Evolutionary conservation across 2,797 vertebrate genomes (phyloP).

Genomic region (Epinephelus awoara): DNA sequence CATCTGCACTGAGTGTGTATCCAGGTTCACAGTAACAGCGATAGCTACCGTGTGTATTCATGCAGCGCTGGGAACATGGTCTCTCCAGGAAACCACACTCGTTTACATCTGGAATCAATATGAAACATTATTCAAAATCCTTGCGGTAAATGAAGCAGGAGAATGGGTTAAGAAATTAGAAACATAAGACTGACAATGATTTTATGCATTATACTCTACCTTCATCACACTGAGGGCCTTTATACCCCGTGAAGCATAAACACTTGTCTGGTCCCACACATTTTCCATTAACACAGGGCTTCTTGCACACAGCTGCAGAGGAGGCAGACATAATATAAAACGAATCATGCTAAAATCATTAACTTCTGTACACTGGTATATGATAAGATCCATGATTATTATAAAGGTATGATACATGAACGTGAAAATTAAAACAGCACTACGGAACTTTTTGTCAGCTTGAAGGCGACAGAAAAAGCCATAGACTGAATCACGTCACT

Average conservation of each 20-base stretch:
- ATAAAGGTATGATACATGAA: neutral
- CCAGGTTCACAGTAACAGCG: conserved; percentile 83
- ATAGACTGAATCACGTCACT: too few species aligned
- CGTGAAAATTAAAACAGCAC: too few species aligned
- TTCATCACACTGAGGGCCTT: conserved; percentile 77
- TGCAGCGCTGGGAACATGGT: conserved; percentile 83
- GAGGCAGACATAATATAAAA: conserved; percentile 20
- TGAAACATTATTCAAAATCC: conserved; percentile 64
- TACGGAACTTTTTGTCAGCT: neutral
- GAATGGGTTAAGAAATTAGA: conserved; percentile 58
- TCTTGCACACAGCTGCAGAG: conserved; percentile 74
- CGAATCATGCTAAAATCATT: neutral
- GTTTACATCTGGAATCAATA: conserved; percentile 84
- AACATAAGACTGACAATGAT: conserved; percentile 43
- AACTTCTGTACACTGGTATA: neutral
- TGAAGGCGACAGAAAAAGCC: neutral
- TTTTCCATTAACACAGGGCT: conserved; percentile 75
- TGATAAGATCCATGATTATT: neutral
- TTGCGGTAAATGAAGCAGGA: conserved; percentile 60
- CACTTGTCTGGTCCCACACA: conserved; percentile 80
- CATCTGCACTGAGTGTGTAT: conserved; percentile 76
- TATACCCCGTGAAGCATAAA: conserved; percentile 77
- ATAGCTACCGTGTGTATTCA: conserved; percentile 85
- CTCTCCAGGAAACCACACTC: conserved; percentile 81
- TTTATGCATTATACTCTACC: conserved; percentile 66